Base-by-base conservation (phyloP, 2,888 invertebrate genomes). In the Dione juno region DNA sequence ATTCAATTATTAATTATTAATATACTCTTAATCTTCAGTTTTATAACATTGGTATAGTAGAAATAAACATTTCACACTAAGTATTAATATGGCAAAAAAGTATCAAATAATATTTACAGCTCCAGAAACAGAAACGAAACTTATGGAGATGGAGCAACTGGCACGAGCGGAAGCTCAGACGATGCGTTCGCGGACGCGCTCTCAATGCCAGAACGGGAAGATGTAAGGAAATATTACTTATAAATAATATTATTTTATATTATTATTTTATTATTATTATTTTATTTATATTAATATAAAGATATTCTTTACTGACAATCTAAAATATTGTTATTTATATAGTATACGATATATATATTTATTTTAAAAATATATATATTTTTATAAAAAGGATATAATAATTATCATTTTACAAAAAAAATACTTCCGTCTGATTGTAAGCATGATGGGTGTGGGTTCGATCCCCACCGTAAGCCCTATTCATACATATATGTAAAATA, bases 61-160 rank as follows among this genome's bases (percentile, higher is more conserved):
- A 28, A 3, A 28, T 28, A 28, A 3, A 28, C 5, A 28, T 28
- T 28, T 2, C 2, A 28, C n/a, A 7, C 45, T 3, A 28, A 28
- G 2, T 28, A 3, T n/a, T 16, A 16, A 16, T n/a, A n/a, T 45
- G 8, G 7, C n/a, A 48, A n/a, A 5, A 48, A 50, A 10, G 19
- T 45, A 50, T 10, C 10, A 19, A 16, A 11, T 50, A 10, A 19
- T 1, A 40, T 41, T 66, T 72, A 41, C 67, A 93, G 93, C 88
- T 90, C 93, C 93, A 88, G 93, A 93, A 93, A 91, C 76, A 88
- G 92, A 92, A 78, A 79, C 79, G 90, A 93, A 93, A 84, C 84
- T 87, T 93, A 94, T 93, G 93, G 95, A 95, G 94, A 94, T 95
- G 94, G 95, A 95, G 89, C 94, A 94, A 88, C 93, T 95, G 93